Evolutionary conservation across 1,140 invertebrate genomes (phyloP).

Genomic region (Augochlora pura): DNA sequence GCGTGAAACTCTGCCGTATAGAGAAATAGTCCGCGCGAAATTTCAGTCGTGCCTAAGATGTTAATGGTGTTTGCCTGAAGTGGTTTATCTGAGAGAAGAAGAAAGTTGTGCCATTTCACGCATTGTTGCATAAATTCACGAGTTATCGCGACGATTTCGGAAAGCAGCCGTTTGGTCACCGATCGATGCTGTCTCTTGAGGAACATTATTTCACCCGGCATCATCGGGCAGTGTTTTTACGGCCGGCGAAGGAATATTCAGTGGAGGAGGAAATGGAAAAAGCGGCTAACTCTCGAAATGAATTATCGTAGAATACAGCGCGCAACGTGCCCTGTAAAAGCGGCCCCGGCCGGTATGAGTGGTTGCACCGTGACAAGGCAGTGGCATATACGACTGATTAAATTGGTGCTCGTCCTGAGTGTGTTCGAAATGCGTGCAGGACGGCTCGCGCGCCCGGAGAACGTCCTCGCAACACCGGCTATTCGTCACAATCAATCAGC

Average conservation of each 20-base stretch:
- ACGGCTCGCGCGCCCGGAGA: conserved; percentile 41
- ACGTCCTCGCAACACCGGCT: conserved; percentile 55
- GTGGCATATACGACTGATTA: conserved; percentile 53
- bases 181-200: not conserved
- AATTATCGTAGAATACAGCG: conserved; percentile 37
- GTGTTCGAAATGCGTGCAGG: conserved; percentile 53
- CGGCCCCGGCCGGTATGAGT: conserved; percentile 22
- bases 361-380: conserved; percentile 27
- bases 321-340: conserved; percentile 29
- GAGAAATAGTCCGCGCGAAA: no score
- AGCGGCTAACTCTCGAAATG: not conserved
- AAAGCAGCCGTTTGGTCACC: not conserved
- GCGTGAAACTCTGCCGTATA: no score
- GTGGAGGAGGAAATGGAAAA: not conserved
- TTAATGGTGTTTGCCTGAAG: no score
- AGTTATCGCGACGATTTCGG: no score
- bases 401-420: conserved; percentile 47
- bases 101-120: no score
- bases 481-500: conserved; percentile 64
- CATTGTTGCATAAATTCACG: no score
- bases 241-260: conserved; percentile 23
- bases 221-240: not conserved
- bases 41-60: no score
- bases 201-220: not conserved
- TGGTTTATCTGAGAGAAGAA: no score